Conservation (phyloP, 2,797 vertebrate genomes). For the Philypnodon macrostomus region DNA sequence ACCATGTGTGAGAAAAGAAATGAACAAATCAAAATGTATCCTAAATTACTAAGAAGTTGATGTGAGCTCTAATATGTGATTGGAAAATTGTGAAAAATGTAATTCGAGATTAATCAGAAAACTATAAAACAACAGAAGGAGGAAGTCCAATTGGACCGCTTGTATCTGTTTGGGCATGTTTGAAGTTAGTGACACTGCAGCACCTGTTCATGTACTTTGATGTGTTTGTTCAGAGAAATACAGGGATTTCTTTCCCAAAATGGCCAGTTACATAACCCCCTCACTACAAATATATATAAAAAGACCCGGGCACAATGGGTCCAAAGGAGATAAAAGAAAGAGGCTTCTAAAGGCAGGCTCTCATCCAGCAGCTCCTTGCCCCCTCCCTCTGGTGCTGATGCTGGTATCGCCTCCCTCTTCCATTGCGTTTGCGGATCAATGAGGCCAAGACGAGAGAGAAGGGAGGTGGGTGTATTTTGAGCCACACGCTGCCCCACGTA, state of each 20-base stretch:
- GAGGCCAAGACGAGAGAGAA: constrained; percentile 40
- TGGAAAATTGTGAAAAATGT: no score
- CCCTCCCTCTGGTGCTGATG: constrained; percentile 21
- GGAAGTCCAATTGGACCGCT: no score
- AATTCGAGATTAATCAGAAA: no score
- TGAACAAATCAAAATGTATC: no score
- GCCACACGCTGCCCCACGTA: constrained; percentile 53
- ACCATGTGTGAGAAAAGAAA: no score
- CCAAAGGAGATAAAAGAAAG: constrained; percentile 29
- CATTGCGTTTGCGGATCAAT: constrained; percentile 63
- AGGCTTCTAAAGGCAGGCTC: constrained; percentile 20
- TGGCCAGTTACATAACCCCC: constrained; percentile 41
- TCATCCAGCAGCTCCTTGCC: constrained; percentile 1
- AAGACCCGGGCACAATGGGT: constrained; percentile 4
- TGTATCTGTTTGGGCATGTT: neutral
- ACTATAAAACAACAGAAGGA: no score
- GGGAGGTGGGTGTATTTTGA: constrained; percentile 50
- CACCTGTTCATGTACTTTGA: constrained; percentile 13
- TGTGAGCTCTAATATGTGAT: no score
- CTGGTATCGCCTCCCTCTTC: constrained; percentile 43
- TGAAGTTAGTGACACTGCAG: constrained; percentile 31
- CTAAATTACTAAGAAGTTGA: no score
- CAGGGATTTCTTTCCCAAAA: constrained; percentile 17
- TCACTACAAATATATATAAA: constrained; percentile 17
- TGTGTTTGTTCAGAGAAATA: neutral